Conservation (phyloP, 2,888 invertebrate genomes). For the Alloplasta piceator region DNA sequence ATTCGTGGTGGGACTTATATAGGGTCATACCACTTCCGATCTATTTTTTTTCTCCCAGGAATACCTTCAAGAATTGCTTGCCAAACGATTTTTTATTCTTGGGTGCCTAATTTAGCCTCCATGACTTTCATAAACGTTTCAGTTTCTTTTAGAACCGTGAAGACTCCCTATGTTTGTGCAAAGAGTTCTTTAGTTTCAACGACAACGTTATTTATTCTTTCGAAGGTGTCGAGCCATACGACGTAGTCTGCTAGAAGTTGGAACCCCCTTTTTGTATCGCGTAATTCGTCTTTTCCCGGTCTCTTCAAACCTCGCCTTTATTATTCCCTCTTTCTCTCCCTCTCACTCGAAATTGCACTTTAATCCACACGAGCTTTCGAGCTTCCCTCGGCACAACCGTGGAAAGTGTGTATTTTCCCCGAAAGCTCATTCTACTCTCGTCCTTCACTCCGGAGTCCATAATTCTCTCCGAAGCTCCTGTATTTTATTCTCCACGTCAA, state of each 20-base stretch:
- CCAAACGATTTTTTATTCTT: neutral
- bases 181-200: neutral
- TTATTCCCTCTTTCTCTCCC: neutral
- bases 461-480: constrained; percentile 28
- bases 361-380: constrained; percentile 34
- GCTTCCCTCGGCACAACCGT: constrained; percentile 5
- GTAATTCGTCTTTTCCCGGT: constrained; percentile 40
- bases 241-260: constrained; percentile 12
- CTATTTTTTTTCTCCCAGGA: no score
- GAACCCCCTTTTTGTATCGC: constrained; percentile 15
- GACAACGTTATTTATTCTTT: constrained; percentile 22
- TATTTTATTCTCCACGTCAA: constrained; percentile 15
- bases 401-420: neutral
- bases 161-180: neutral
- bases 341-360: constrained; percentile 6
- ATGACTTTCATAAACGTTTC: neutral
- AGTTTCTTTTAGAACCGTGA: neutral
- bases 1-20: no score
- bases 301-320: constrained; percentile 5
- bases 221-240: constrained; percentile 23
- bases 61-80: no score
- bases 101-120: neutral
- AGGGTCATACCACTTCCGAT: no score
- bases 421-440: constrained; percentile 22
- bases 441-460: neutral